Evolutionary conservation across 2,888 invertebrate species (phyloP), one percentile per base, ranked within the genome.

Genomic region (Scotopteryx bipunctaria): DNA sequence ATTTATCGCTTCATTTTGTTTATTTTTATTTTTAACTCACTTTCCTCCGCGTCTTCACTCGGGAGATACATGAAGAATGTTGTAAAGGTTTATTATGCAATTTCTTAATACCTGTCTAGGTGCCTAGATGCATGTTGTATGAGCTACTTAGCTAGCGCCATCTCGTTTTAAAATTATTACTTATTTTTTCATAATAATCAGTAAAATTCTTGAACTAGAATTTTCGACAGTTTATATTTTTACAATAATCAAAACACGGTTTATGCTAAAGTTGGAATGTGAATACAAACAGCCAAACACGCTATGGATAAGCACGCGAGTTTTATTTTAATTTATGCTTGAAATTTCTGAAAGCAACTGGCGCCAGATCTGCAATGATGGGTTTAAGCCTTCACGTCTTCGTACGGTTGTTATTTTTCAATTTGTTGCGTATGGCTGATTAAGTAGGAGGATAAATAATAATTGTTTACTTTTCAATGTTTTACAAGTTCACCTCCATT

Each of bases 1-100:
- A 70, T 74, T 77, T 73, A 74, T 76, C 65, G 61, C 69, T 64
- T 75, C 56, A 63, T 71, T 66, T 70, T 64, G 50, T 63, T 63
- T 60, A 45, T 56, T 63, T 62, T 64, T 66, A 60, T 65, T 66
- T 66, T 60, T 29, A 50, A 58, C 53, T 40, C 45, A 43, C 50
- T 21, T 33, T 37, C 8, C 27, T 15, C n/a, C 19, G 31, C 31
- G 42, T 25, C 40, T 47, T 2, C 15, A n/a, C 13, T 25, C 11
- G 17, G n/a, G 11, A 35, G 21, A 19, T 23, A 11, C 11, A 11
- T 5, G 9, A 27, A 3, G 9, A 27, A 27, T 11, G 11, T 27
- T 27, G 11, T 27, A 4, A 11, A 11, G 27, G 11, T 27, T 27
- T 27, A 9, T 27, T 27, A 27, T 11, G n/a, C n/a, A 25, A n/a